Conservation (phyloP, 2,888 invertebrate species). For the Pimpla rufipes region DNA sequence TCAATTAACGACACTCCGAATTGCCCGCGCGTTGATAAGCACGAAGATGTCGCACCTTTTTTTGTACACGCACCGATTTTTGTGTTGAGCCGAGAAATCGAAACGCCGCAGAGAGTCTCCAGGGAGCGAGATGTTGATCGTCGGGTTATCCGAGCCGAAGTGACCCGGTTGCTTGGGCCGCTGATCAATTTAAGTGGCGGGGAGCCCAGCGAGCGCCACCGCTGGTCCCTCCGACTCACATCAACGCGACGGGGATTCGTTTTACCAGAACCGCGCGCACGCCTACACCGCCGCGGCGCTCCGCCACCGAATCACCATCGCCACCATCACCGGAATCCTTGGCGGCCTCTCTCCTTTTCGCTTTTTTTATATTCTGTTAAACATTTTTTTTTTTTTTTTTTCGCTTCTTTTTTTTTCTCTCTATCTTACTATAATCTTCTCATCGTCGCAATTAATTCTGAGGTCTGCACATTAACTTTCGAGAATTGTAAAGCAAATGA, state of each 20-base stretch:
- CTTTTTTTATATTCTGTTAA: constrained; percentile 1
- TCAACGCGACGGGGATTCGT: constrained; percentile 22
- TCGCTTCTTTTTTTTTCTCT: constrained; percentile 1
- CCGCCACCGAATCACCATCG: not conserved
- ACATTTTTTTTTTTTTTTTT: not conserved
- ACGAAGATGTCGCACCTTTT: no score
- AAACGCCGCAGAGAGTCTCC: constrained; percentile 17
- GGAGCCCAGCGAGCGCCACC: constrained; percentile 22
- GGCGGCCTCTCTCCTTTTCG: constrained; percentile 12
- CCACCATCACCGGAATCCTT: no score
- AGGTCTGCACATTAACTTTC: not conserved
- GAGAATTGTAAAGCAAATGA: constrained; percentile 25
- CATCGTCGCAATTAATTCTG: constrained; percentile 1
- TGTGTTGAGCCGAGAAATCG: not conserved
- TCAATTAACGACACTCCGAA: not conserved
- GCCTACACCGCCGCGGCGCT: not conserved
- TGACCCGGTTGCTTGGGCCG: constrained; percentile 76
- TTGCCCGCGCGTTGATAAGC: no score
- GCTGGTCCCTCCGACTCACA: constrained; percentile 18
- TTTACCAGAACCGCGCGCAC: not conserved
- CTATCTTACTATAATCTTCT: not conserved
- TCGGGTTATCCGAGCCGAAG: constrained; percentile 75
- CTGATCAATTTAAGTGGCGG: constrained; percentile 79
- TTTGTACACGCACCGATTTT: constrained; percentile 38
- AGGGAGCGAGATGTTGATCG: constrained; percentile 72